Conservation (phyloP, 2,888 invertebrate genomes). For the Caprella mutica region DNA sequence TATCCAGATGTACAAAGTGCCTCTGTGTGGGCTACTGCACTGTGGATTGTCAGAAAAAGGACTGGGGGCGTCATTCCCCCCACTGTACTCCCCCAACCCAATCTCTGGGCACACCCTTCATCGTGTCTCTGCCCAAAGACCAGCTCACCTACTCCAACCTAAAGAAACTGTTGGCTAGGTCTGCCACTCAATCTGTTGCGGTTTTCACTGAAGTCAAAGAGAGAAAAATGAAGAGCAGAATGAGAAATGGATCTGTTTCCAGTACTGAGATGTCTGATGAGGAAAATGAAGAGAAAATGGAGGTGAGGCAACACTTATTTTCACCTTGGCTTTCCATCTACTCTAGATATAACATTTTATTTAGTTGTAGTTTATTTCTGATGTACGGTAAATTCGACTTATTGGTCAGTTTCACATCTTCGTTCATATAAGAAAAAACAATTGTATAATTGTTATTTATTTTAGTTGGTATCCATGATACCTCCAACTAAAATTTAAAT, state of each 20-base stretch:
- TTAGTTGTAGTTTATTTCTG: too few species aligned
- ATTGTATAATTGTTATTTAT: too few species aligned
- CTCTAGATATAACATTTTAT: too few species aligned
- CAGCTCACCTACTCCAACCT: slow-evolving; percentile 42
- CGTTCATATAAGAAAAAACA: too few species aligned
- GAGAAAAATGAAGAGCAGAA: not conserved
- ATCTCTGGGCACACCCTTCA: slow-evolving; percentile 43
- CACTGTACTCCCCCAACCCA: slow-evolving; percentile 35
- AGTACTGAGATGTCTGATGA: slow-evolving; percentile 24
- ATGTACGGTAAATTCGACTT: too few species aligned
- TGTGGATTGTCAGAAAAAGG: slow-evolving; percentile 37
- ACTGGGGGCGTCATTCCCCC: slow-evolving; percentile 33
- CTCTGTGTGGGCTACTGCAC: slow-evolving; percentile 45
- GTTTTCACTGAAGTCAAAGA: too few species aligned
- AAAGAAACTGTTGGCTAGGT: slow-evolving; percentile 41
- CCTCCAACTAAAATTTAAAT: too few species aligned
- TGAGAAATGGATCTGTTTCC: slow-evolving; percentile 15
- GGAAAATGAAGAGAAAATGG: slow-evolving; percentile 35
- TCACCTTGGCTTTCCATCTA: too few species aligned
- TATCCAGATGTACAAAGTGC: slow-evolving; percentile 43
- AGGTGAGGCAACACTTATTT: slow-evolving; percentile 25
- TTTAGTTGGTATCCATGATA: too few species aligned
- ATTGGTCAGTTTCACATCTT: too few species aligned
- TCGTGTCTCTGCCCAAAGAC: slow-evolving; percentile 43
- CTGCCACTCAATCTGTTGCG: slow-evolving; percentile 29